A percentile compares a stretch with the other conserved stretches of the same genome.
phyloP scores from a whole-genome alignment of 2,113 vertebrate species.

The Zosterops lateralis region DNA sequence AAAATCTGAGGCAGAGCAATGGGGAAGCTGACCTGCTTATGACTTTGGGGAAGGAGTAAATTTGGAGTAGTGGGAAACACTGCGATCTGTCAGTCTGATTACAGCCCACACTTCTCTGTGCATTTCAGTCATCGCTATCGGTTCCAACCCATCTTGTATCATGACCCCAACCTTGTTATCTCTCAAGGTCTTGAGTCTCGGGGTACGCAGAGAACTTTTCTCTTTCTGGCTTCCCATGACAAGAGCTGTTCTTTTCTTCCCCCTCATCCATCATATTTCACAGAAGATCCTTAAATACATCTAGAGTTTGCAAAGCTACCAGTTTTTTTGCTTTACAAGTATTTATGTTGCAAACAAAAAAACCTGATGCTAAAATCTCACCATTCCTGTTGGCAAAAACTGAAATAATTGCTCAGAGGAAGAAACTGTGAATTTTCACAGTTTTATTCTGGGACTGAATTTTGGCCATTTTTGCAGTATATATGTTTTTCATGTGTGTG shows the following conservation, averaged over 20 bases:
- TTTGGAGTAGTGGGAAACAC: slow-evolving; percentile 26
- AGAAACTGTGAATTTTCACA: slow-evolving; percentile 68
- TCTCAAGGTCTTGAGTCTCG: slow-evolving; percentile 8
- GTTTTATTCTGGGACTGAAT: slow-evolving; percentile 67
- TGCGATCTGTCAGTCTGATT: slow-evolving; percentile 14
- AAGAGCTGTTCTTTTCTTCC: slow-evolving; percentile 55
- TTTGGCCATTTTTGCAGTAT: slow-evolving; percentile 61
- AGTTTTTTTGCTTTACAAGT: slow-evolving; percentile 48
- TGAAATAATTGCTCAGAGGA: slow-evolving; percentile 67
- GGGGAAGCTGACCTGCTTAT: slow-evolving; percentile 7
- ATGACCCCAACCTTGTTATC: slow-evolving; percentile 7
- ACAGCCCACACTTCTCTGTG: not conserved
- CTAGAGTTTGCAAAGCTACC: slow-evolving; percentile 54
- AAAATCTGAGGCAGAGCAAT: slow-evolving; percentile 1
- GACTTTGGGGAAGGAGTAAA: slow-evolving; percentile 30
- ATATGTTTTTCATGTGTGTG: not conserved
- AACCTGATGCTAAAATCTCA: slow-evolving; percentile 68
- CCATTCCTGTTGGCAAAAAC: slow-evolving; percentile 60
- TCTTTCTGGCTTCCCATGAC: slow-evolving; percentile 33
- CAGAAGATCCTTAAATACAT: slow-evolving; percentile 60
- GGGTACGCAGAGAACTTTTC: slow-evolving; percentile 17
- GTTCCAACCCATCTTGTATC: not conserved
- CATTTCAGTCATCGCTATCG: not conserved
- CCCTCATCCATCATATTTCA: slow-evolving; percentile 58
- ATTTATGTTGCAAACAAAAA: slow-evolving; percentile 67